Evolutionary conservation across 2,113 vertebrate genomes (phyloP).

Genomic region (Sinocyclocheilus grahami): DNA sequence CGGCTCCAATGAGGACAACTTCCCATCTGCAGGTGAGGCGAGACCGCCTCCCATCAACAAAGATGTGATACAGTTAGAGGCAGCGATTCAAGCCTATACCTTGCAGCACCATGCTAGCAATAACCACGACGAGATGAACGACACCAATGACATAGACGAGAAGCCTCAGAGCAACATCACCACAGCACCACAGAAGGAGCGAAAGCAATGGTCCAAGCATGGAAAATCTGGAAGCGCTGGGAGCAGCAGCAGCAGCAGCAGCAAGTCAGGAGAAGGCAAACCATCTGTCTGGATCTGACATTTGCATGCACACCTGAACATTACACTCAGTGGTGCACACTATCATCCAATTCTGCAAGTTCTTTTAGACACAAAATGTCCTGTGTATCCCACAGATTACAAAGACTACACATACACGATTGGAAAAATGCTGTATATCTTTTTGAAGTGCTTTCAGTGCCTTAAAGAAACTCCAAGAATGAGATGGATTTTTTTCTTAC

Average conservation of each 20-base stretch:
- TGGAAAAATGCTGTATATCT: too few species aligned
- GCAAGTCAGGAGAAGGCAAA: constrained; percentile 80
- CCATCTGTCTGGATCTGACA: constrained; percentile 78
- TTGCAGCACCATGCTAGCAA: constrained; percentile 74
- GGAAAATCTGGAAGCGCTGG: constrained; percentile 76
- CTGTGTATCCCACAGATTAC: background rate
- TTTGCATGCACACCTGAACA: constrained; percentile 39
- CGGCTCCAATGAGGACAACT: constrained; percentile 89
- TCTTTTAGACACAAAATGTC: too few species aligned
- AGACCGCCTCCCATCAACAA: constrained; percentile 87
- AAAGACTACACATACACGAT: background rate
- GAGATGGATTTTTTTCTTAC: background rate
- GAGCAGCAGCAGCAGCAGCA: constrained; percentile 88
- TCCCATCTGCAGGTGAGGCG: constrained; percentile 82
- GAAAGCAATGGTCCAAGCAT: constrained; percentile 82
- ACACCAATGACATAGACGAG: constrained; percentile 78
- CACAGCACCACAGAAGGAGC: constrained; percentile 81
- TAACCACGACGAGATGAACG: constrained; percentile 66
- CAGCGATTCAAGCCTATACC: constrained; percentile 90
- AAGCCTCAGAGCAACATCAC: constrained; percentile 83
- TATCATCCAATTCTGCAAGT: too few species aligned
- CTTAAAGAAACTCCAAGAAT: constrained; percentile 12
- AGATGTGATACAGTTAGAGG: constrained; percentile 90
- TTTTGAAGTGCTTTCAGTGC: too few species aligned
- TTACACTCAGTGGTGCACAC: background rate